phyloP scores from a whole-genome alignment of 2,888 invertebrate genomes.

The Thereva nobilitata region DNA sequence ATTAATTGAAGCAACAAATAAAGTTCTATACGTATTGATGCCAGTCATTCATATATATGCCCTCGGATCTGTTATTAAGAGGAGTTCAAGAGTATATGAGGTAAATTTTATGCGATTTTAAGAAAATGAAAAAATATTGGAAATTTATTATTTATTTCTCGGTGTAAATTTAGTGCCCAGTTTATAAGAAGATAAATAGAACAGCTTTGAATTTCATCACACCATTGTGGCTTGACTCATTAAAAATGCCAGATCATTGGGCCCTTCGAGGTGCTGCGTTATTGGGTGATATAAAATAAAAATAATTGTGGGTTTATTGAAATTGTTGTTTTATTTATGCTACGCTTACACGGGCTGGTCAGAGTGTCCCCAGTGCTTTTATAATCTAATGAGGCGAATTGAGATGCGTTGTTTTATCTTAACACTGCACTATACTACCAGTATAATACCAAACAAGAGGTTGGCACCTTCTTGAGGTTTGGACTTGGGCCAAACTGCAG shows the following conservation, averaged over 20 bases:
- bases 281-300: conserved; percentile 82
- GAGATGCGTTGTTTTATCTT: too few species aligned
- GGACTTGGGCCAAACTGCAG: too few species aligned
- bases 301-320: too few species aligned
- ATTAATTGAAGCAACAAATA: conserved; percentile 76
- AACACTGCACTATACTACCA: too few species aligned
- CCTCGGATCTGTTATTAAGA: conserved; percentile 71
- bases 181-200: conserved; percentile 84
- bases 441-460: too few species aligned
- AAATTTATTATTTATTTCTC: neutral
- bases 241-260: conserved; percentile 81
- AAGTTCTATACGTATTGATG: conserved; percentile 77
- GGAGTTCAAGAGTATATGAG: conserved; percentile 71
- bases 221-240: conserved; percentile 71
- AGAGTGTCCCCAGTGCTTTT: too few species aligned
- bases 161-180: conserved; percentile 70
- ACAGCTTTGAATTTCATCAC: conserved; percentile 83
- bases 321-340: too few species aligned
- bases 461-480: too few species aligned
- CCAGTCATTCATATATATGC: conserved; percentile 84
- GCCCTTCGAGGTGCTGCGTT: conserved; percentile 82
- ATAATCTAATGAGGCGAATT: too few species aligned
- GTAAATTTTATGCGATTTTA: conserved; percentile 53
- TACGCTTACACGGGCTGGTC: too few species aligned
- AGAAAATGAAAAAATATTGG: conserved; percentile 38